Evolutionary conservation across 2,113 vertebrate species (phyloP).

Genomic region (Aplodontia rufa): DNA sequence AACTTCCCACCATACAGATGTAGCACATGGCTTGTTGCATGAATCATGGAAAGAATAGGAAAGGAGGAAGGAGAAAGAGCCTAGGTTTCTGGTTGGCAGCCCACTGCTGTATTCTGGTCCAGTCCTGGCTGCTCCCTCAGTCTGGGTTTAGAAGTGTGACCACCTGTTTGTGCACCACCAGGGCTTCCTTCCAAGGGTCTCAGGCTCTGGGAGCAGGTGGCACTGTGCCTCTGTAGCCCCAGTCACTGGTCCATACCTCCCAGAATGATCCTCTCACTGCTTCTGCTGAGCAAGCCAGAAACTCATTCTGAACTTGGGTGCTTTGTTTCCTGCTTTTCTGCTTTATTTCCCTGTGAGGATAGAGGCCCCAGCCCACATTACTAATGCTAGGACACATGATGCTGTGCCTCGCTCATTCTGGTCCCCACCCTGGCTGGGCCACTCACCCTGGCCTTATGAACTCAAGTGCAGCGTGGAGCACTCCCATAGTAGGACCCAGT

Average conservation of each 20-base stretch:
- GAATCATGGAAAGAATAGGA: neutral
- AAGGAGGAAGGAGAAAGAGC: neutral
- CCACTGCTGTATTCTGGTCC: too few relatives aligned
- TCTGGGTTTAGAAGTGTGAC: neutral
- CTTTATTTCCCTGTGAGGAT: neutral
- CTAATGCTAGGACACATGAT: neutral
- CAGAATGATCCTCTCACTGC: neutral
- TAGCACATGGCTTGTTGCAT: neutral
- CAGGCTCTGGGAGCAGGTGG: neutral
- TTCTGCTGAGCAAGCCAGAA: neutral
- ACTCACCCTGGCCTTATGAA: too few relatives aligned
- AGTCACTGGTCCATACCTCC: neutral
- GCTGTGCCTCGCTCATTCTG: too few relatives aligned
- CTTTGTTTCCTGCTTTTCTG: neutral
- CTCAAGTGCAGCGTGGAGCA: neutral
- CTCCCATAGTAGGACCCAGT: neutral
- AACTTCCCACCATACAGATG: neutral
- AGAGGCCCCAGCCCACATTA: neutral
- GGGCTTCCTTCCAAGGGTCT: neutral
- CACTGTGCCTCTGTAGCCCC: accelerated
- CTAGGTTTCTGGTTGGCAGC: accelerated
- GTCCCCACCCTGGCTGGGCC: too few relatives aligned
- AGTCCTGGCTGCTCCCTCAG: neutral
- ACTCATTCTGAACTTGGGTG: neutral
- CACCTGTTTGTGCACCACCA: too few relatives aligned